These are phyloP conservation scores for Thunnus thynnus DNA, from an alignment of 2,113 vertebrate species.

Conservation along the genomic window DNA sequence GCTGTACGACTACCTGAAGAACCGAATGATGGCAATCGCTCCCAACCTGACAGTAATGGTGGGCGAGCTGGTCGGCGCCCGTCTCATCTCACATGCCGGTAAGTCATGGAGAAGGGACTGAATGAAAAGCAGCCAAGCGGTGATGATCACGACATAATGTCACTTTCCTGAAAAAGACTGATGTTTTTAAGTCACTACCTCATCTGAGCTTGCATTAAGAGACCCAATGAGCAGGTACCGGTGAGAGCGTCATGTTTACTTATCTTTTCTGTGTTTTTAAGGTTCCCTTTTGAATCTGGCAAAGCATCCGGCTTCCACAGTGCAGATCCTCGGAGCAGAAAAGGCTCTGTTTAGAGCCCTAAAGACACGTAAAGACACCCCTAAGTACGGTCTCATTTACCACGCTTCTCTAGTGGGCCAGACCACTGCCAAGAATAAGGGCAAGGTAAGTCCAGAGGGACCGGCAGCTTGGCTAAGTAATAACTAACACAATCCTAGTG, in stretches of 20 bases:
- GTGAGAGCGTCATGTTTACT: not conserved
- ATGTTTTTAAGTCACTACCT: slow-evolving; percentile 95
- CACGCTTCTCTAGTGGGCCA: slow-evolving; percentile 98
- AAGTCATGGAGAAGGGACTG: not conserved
- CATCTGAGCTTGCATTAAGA: slow-evolving; percentile 85
- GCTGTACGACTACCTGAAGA: slow-evolving; percentile 98
- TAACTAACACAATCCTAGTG: too few relatives aligned
- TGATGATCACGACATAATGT: slow-evolving; percentile 87
- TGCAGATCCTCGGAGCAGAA: slow-evolving; percentile 97
- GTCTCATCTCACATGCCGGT: slow-evolving; percentile 98
- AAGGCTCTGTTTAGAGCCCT: slow-evolving; percentile 97
- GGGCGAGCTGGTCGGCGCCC: slow-evolving; percentile 96
- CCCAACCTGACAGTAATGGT: slow-evolving; percentile 98
- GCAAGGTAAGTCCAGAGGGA: slow-evolving; percentile 87
- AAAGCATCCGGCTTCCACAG: slow-evolving; percentile 97
- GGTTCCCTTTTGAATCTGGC: slow-evolving; percentile 97
- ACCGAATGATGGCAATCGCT: slow-evolving; percentile 98
- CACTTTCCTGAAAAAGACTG: slow-evolving; percentile 86
- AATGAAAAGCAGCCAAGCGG: slow-evolving; percentile 42
- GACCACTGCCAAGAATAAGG: slow-evolving; percentile 95
- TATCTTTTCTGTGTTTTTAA: slow-evolving; percentile 49
- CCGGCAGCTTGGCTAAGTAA: fast-evolving
- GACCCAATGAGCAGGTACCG: fast-evolving
- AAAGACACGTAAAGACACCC: slow-evolving; percentile 95
- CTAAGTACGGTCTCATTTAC: slow-evolving; percentile 99